Base-by-base conservation (phyloP, 2,888 invertebrate species). In the Venustoraphidia nigricollis region DNA sequence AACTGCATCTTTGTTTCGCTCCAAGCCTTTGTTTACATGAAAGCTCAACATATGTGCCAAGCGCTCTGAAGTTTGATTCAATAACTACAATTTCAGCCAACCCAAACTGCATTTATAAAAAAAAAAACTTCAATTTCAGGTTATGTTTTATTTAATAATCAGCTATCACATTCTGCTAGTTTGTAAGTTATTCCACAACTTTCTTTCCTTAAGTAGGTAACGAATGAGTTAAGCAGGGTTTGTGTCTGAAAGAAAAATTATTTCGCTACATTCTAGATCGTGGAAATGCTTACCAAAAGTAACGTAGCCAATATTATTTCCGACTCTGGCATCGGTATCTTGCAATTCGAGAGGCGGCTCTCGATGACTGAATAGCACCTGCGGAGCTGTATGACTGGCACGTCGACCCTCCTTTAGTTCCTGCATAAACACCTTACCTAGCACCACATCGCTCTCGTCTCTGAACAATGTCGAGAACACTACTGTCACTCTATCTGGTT, bases 351-450 rank as follows among this genome's bases (percentile, higher is more conserved):
- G 65, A 1, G 98, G 98, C 38, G 98, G 98, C 64, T 98, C 97
- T 62, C 90, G 85, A 70, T 97, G 94, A 65, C 87, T 87, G 69
- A 91, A 91, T 57, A 90, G 70, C 59, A 90, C 90, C 65, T 77
- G 71, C 37, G 89, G 89, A 51, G 94, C 92, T 47, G 94, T 95
- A 64, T 95, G 94, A 56, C 90, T 90, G 34, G 94, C 95, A 65
- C 95, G 79, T 55, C 97, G 76, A 13, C 97, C 97, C 70, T 98
- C 98, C 65, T 95, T 93, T 60, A 98, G 83, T 71, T 98, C 98
- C 75, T 97, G 96, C 83, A 98, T 89, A 73, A 98, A 98, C 59
- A 98, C 92, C 73, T 98, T 98, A 49, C 98, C 98, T 66, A 99
- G 90, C 48, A 98, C 84, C 62, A 98, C 86, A 68, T 98, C 98